Percentiles rank a stretch among this genome's conserved stretches.
Evolutionary conservation across 2,797 vertebrate genomes (phyloP).

Genomic region (Mus caroli): DNA sequence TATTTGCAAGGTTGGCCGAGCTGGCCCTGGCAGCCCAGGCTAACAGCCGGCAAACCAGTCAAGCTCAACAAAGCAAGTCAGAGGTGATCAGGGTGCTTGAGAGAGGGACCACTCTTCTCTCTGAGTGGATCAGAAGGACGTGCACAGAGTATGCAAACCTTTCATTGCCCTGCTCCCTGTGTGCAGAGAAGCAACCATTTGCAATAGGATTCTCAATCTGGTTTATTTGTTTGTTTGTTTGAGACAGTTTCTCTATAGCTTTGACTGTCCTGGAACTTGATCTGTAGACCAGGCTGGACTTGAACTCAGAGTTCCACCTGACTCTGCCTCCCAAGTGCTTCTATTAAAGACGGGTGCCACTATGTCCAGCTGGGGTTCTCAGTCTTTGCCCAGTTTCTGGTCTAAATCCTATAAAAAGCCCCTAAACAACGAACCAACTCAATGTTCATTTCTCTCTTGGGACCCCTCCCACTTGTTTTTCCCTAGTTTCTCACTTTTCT

Average conservation of each 20-base stretch:
- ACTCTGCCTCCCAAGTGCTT: not conserved
- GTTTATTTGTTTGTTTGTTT: not conserved
- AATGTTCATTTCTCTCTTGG: not conserved
- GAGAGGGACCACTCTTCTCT: not conserved
- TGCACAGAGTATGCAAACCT: not conserved
- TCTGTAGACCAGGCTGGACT: not conserved
- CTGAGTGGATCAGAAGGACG: not conserved
- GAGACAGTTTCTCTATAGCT: not conserved
- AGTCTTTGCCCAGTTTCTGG: not conserved
- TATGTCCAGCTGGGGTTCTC: not conserved
- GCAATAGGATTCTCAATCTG: too few species aligned
- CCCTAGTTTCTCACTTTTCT: not conserved
- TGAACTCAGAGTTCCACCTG: not conserved
- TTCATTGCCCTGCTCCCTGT: not conserved
- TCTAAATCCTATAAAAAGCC: not conserved
- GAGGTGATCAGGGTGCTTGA: not conserved
- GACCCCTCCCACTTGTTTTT: not conserved
- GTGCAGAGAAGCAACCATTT: not conserved
- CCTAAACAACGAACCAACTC: not conserved
- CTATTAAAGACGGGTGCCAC: too few species aligned
- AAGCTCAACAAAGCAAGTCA: not conserved
- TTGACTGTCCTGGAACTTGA: not conserved
- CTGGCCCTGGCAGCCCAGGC: not conserved
- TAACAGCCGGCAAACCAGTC: not conserved
- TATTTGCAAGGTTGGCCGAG: not conserved